Evolutionary conservation across 1,140 invertebrate genomes (phyloP).

Genomic region (Drosophila sulfurigaster): DNA sequence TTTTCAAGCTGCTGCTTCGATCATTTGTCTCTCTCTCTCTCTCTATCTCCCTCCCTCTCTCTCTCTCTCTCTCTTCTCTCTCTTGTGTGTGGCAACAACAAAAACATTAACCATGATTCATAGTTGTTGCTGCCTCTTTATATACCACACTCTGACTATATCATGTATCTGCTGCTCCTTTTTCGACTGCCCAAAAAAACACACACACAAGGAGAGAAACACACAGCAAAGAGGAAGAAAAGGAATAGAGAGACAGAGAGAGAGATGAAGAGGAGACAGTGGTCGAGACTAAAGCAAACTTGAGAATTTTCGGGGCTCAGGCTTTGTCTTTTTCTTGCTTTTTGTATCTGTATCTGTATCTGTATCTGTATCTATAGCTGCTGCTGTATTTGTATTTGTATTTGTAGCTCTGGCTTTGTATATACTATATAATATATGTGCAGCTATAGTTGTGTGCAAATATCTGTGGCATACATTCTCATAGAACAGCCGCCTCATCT

Average conservation of each 20-base stretch:
- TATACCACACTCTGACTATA: slow-evolving; percentile 15
- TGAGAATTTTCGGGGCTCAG: slow-evolving; percentile 29
- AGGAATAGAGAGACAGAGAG: not conserved
- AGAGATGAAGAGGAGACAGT: not conserved
- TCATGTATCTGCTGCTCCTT: slow-evolving; percentile 45
- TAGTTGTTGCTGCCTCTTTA: slow-evolving; percentile 54
- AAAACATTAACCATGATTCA: slow-evolving; percentile 71
- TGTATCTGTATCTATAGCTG: not conserved
- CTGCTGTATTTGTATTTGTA: not conserved
- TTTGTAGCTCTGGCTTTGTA: not conserved
- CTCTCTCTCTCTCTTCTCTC: slow-evolving; percentile 1
- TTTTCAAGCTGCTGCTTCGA: slow-evolving; percentile 32
- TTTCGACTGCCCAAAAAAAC: slow-evolving; percentile 10
- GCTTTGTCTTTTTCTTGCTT: slow-evolving; percentile 26
- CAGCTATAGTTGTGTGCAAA: slow-evolving; percentile 30
- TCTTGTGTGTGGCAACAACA: slow-evolving; percentile 24
- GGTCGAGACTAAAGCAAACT: not conserved
- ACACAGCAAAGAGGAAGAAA: not conserved
- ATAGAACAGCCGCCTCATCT: slow-evolving; percentile 35
- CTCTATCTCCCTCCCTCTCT: not conserved
- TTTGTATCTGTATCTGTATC: not conserved
- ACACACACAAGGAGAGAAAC: slow-evolving; percentile 14
- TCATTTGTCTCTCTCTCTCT: slow-evolving; percentile 10
- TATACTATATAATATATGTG: not conserved
- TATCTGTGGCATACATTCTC: slow-evolving; percentile 52